Conservation (phyloP, 1,140 invertebrate genomes). For the Euborellia annulipes region DNA sequence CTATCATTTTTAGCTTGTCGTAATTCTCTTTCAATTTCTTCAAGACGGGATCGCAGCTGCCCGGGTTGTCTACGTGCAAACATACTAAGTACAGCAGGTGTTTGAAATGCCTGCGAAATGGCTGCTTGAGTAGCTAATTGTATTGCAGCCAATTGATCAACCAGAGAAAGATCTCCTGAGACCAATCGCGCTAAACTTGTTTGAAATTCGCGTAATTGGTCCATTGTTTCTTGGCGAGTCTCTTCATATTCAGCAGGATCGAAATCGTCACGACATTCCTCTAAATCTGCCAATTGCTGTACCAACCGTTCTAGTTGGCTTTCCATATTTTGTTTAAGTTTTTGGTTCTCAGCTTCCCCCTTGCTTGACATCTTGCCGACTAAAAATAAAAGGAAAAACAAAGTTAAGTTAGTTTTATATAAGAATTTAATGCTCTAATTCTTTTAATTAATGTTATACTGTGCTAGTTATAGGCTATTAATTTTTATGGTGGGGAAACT, state of each 20-base stretch:
- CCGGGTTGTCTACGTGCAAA: slow-evolving; percentile 62
- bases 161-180: slow-evolving; percentile 50
- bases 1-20: slow-evolving; percentile 27
- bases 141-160: slow-evolving; percentile 47
- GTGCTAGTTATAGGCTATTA: too few species aligned
- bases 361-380: slow-evolving; percentile 24
- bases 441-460: too few species aligned
- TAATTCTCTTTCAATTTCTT: slow-evolving; percentile 34
- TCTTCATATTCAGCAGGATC: slow-evolving; percentile 52
- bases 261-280: slow-evolving; percentile 51
- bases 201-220: slow-evolving; percentile 59
- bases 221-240: slow-evolving; percentile 52
- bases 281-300: slow-evolving; percentile 54
- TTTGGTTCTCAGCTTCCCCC: slow-evolving; percentile 38
- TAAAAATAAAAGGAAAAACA: neutral
- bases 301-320: slow-evolving; percentile 55
- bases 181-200: slow-evolving; percentile 46
- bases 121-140: slow-evolving; percentile 59
- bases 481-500: too few species aligned
- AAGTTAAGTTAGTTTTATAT: too few species aligned
- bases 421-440: too few species aligned
- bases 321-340: slow-evolving; percentile 50
- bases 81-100: slow-evolving; percentile 58
- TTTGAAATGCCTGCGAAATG: slow-evolving; percentile 60
- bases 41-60: slow-evolving; percentile 42